Evolutionary conservation across 2,113 vertebrate species (phyloP).

Genomic region (Entelurus aequoreus): DNA sequence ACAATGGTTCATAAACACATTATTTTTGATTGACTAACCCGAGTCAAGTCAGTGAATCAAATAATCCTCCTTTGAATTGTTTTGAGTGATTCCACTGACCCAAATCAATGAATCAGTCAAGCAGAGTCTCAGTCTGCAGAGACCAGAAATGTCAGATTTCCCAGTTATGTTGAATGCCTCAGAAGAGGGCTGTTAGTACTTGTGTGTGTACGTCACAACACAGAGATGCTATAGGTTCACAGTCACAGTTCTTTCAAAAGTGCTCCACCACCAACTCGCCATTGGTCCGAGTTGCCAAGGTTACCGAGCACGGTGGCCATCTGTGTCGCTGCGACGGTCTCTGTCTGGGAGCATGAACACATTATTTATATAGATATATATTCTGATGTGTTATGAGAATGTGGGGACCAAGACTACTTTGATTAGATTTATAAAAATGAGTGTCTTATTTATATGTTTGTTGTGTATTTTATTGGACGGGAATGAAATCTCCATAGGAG

Average conservation of each 20-base stretch:
- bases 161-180: too few species aligned
- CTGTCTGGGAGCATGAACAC: constrained; percentile 13
- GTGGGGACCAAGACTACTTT: constrained; percentile 5
- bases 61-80: too few species aligned
- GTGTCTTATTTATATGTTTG: constrained; percentile 43
- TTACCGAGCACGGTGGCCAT: constrained; percentile 46
- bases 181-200: too few species aligned
- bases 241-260: constrained; percentile 36
- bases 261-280: constrained; percentile 37
- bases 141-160: too few species aligned
- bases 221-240: constrained; percentile 10
- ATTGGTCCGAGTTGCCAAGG: constrained; percentile 63
- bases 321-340: constrained; percentile 36
- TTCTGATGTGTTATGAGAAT: background rate
- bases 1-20: too few species aligned
- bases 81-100: too few species aligned
- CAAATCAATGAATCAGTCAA: too few species aligned
- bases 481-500: constrained; percentile 44
- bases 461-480: constrained; percentile 52
- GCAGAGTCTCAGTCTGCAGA: too few species aligned
- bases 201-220: too few species aligned
- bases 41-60: too few species aligned
- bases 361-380: constrained; percentile 25
- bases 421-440: constrained; percentile 32
- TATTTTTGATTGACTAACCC: too few species aligned